Evolutionary conservation across 2,113 vertebrate species (phyloP).

Genomic region (Apus apus): DNA sequence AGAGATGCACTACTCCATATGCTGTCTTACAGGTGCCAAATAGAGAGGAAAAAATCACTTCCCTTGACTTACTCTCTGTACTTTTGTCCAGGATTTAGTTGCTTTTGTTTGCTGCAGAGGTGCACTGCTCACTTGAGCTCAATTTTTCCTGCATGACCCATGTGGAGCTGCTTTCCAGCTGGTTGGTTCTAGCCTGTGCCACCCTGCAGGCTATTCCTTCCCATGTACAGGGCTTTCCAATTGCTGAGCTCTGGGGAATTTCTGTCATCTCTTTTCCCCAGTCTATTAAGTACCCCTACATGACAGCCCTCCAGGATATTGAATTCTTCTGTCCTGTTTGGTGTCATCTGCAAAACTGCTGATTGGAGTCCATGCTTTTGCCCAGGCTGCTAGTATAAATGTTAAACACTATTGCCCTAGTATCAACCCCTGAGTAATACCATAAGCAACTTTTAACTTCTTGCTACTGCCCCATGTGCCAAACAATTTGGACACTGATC

Average conservation of each 20-base stretch:
- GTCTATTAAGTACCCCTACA: background rate
- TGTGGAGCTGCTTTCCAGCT: too few relatives aligned
- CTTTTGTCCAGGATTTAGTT: too few relatives aligned
- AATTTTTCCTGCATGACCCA: too few relatives aligned
- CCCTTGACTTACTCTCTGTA: too few relatives aligned
- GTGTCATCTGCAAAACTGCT: background rate
- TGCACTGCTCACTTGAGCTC: too few relatives aligned
- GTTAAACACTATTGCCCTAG: background rate
- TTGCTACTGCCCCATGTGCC: background rate
- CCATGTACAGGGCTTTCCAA: background rate
- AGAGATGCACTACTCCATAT: background rate
- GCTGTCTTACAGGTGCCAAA: background rate
- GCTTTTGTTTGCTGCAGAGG: too few relatives aligned
- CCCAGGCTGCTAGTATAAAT: background rate
- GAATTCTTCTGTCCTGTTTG: background rate
- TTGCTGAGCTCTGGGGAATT: background rate
- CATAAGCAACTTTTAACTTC: background rate
- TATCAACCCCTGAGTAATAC: background rate
- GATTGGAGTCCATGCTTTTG: background rate
- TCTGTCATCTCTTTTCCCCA: background rate
- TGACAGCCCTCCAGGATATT: background rate
- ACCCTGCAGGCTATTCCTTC: fast-evolving
- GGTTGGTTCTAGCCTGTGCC: background rate
- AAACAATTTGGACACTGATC: background rate
- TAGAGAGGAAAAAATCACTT: background rate